Evolutionary conservation across 2,888 invertebrate species (phyloP), one percentile per base, ranked within the genome.

Genomic region (Macrosiphum euphorbiae): DNA sequence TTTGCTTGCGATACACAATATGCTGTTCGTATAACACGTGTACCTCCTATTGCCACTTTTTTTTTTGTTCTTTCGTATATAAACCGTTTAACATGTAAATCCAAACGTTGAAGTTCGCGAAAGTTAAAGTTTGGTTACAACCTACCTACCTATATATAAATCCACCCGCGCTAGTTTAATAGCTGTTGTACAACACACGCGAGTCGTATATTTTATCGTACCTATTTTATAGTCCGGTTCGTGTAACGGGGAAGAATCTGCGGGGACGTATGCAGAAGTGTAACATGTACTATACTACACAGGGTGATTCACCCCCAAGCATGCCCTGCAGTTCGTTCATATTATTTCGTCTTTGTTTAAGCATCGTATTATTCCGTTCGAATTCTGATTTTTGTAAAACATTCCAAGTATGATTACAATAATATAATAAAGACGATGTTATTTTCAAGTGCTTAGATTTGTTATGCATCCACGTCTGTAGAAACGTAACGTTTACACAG

Each of bases 41-140:
- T 20, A 78, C 78, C 78, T 78, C 67, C n/a, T 8, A 35, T 78
- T 35, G 35, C 44, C 44, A 44, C 44, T 44, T 44, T 44, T 78
- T 78, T 78, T 20, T 78, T 78, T 78, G 35, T 78, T 78, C 26
- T 78, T 35, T 35, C n/a, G 8, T n/a, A 5, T 8, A 20, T 35
- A 78, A 35, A 35, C 78, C 78, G 78, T 78, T 78, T 78, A 78
- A 78, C 78, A 78, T 78, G 78, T 78, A 78, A 78, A 78, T 78
- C 35, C 78, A 35, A 35, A 78, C 78, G 78, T 78, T 78, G 67
- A 35, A 44, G 44, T 78, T 35, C 67, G 35, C 16, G 35, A 78
- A 78, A 78, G 35, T 78, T 35, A 20, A 78, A 78, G 78, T 78
- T 78, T 78, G 35, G 78, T 78, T 78, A 78, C 78, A 78, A 78